Evolutionary conservation across 2,113 vertebrate species (phyloP), one percentile per base, ranked within the genome.

Genomic region (Hippocampus abdominalis): DNA sequence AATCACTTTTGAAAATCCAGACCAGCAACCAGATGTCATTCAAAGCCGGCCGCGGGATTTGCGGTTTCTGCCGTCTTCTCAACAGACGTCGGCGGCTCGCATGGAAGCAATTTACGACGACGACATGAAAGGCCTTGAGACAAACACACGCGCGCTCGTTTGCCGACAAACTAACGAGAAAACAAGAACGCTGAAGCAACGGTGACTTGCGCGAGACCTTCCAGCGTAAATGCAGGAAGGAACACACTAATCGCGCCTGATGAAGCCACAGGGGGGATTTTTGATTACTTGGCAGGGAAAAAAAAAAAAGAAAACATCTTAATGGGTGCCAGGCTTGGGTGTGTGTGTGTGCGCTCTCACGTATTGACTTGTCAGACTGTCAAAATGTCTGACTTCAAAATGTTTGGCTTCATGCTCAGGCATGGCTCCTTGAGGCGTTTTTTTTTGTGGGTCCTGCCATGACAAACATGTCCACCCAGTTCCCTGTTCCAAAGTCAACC

Each of bases 101-200:
- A 54, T 76, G 74, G 71, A 73, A 83, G 21, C 61, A 15, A 74
- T 79, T 79, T 72, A 20, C 46, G 27, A 57, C 51, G 66, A 57
- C 51, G 32, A 42, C 16, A 6, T 36, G 46, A 40, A 13, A 21
- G 25, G 15, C 62, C 42, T 73, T 12, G 59, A 46, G 32, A 51
- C 0, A 36, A 29, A 73, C 42, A 73, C 42, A 51, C 20, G 18
- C 10, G 20, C 11, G 40, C 29, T 53, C 8, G 49, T 54, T 62
- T 63, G 20, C 23, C 6, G 15, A 64, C 27, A 40, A 48, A 46
- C 5, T 20, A 60, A 60, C 57, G 20, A 32, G 5, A 29, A 15
- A 3, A 69, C 25, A 62, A 49, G 10, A 46, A 53, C 64, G 40
- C 64, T 29, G 48, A 59, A 54, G 8, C 39, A 21, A 29, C 23